phyloP scores from a whole-genome alignment of 1,140 invertebrate genomes.

The Yoshiicerus persimilis region DNA sequence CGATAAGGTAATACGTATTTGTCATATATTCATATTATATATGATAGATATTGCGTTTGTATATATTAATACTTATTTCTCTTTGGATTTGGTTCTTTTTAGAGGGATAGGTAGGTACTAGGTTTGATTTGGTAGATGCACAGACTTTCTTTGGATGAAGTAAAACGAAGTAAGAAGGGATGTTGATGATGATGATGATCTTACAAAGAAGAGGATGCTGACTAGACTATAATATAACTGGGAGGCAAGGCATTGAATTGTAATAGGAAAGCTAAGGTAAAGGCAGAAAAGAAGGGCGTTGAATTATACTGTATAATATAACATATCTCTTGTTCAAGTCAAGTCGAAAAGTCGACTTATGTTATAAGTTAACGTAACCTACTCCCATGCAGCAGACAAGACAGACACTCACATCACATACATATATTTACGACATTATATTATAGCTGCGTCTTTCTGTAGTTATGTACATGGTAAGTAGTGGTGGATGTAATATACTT shows the following conservation, averaged over 20 bases:
- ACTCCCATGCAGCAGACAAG: background rate
- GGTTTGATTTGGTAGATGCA: background rate
- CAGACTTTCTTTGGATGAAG: background rate
- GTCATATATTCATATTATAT: background rate
- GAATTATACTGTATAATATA: slow-evolving; percentile 8
- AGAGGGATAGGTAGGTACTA: too few species aligned
- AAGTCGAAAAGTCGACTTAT: background rate
- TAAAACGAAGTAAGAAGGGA: background rate
- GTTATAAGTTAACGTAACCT: background rate
- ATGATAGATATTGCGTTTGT: too few species aligned
- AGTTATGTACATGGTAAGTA: background rate
- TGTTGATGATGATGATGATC: slow-evolving; percentile 4
- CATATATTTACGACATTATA: background rate
- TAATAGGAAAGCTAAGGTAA: background rate
- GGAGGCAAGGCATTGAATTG: background rate
- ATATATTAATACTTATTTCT: background rate
- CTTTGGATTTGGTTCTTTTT: background rate
- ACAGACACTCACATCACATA: background rate
- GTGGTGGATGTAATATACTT: background rate
- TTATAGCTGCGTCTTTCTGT: background rate
- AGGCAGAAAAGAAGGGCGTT: background rate
- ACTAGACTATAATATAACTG: background rate
- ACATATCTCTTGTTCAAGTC: background rate
- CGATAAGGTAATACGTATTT: background rate
- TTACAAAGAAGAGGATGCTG: slow-evolving; percentile 15